Percentiles rank a stretch among this genome's conserved stretches.
Conservation (phyloP, 2,888 invertebrate genomes). For the Holacanthella duospinosa region DNA sequence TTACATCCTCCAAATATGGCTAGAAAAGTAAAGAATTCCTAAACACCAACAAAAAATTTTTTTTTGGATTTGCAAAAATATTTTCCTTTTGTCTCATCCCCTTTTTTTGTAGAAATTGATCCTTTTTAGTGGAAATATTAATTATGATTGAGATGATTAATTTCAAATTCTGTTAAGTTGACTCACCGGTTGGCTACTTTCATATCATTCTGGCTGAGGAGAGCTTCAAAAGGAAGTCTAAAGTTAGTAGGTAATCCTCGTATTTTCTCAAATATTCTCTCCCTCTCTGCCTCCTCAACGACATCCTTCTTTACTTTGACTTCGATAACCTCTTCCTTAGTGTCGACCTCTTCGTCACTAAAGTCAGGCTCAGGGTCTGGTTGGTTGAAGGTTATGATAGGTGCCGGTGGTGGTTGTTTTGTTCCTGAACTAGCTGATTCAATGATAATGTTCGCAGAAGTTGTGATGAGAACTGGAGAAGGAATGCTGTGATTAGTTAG, state of each 20-base stretch:
- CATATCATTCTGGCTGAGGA: conserved; percentile 23
- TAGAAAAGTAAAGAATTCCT: too few species aligned
- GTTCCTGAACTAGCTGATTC: background rate
- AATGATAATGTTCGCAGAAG: background rate
- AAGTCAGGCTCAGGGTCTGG: conserved; percentile 46
- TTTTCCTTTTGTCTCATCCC: too few species aligned
- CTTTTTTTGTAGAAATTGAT: too few species aligned
- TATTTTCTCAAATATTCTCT: conserved; percentile 32
- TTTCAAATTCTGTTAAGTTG: too few species aligned
- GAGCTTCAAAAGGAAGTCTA: conserved; percentile 29
- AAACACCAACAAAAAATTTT: too few species aligned
- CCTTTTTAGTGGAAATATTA: too few species aligned
- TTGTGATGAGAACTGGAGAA: background rate
- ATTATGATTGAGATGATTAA: too few species aligned
- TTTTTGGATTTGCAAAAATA: too few species aligned
- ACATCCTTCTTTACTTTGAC: background rate
- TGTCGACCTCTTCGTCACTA: conserved; percentile 76
- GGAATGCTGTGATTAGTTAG: background rate
- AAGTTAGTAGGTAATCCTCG: conserved; percentile 27
- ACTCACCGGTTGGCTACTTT: conserved; percentile 17
- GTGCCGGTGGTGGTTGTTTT: background rate
- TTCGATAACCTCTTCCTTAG: conserved; percentile 60
- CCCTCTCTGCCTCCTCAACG: conserved; percentile 27
- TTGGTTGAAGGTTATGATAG: background rate
- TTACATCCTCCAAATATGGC: too few species aligned